Base-by-base conservation (phyloP, 2,113 vertebrate species). In the Hystrix cristata region DNA sequence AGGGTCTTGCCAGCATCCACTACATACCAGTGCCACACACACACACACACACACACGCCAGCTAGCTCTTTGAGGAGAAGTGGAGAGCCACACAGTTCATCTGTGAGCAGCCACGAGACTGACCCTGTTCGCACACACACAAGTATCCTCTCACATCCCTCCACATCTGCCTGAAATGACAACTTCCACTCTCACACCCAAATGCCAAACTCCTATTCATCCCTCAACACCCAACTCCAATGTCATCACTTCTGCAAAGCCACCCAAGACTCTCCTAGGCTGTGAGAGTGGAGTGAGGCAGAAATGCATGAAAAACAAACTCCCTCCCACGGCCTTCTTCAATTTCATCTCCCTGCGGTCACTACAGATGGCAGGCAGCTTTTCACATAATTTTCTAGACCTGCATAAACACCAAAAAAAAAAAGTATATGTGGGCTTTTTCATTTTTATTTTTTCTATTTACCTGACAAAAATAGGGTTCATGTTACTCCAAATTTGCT, bases 11-110 rank as follows among this genome's bases (percentile, higher is more conserved):
- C 18, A 13, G 10, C 38, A 31, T 34, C 59, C 48, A 10, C 27
- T 2, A 60, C 2, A 34, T 3, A 43, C 79, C 38, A 5, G 25
- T 27, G 4, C 25, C 60, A 10, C 15, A 0, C 18, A 1, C 2
- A 1, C 0, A 29, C 13, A 0, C n/a, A 43, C 12, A 0, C 19
- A 1, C 1, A 1, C 0, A 31, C 12, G 0, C 43, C 4, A 34
- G n/a, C n/a, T 51, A 48, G 46, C 60, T 34, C 59, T n/a, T 11
- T 51, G 11, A 0, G 11, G 59, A 53, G 38, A 46, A 59, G 15
- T 12, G 4, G 48, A 21, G 34, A 7, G 29, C 8, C 31, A 18
- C 25, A 18, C 55, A 0, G 19, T 19, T 31, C 8, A 3, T 15
- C n/a, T 5, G 46, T 7, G 4, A 38, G 23, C 76, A 84, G 67